phyloP scores from a whole-genome alignment of 1,140 invertebrate species.

The Aphaenogaster floridana region DNA sequence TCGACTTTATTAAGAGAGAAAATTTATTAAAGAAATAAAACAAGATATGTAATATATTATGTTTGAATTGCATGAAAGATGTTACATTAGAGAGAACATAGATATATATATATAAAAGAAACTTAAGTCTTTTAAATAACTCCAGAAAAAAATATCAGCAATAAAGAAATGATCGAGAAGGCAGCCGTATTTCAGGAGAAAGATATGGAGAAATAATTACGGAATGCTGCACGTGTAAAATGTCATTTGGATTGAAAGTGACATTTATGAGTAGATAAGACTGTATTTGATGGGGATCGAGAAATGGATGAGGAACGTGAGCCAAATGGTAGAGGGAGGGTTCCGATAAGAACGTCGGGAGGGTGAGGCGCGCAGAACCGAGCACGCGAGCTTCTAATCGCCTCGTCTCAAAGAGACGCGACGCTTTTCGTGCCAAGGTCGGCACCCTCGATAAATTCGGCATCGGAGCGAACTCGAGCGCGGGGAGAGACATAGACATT shows the following conservation, averaged over 20 bases:
- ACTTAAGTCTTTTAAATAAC: neutral
- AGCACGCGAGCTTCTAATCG: constrained; percentile 54
- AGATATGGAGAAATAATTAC: neutral
- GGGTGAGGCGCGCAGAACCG: constrained; percentile 17
- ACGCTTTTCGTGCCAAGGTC: constrained; percentile 73
- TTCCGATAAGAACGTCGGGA: constrained; percentile 49
- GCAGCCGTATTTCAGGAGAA: neutral
- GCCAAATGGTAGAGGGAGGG: constrained; percentile 30
- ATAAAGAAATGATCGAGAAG: neutral
- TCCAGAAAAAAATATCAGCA: neutral
- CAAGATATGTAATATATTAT: neutral
- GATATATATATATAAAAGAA: neutral
- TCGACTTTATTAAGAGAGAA: neutral
- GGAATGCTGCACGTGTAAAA: neutral
- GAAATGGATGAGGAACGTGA: constrained; percentile 33
- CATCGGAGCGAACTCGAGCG: constrained; percentile 2
- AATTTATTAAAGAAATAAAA: neutral
- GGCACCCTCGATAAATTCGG: constrained; percentile 47
- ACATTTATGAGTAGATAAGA: constrained; percentile 48
- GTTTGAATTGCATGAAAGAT: neutral
- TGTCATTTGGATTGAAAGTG: constrained; percentile 7
- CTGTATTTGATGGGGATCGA: constrained; percentile 25
- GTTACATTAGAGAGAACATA: neutral
- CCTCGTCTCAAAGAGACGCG: constrained; percentile 35
- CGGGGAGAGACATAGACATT: neutral